Percentiles rank a stretch among this genome's conserved stretches.
phyloP scores from a whole-genome alignment of 23 tunicate species.

The Ciona savignyi region DNA sequence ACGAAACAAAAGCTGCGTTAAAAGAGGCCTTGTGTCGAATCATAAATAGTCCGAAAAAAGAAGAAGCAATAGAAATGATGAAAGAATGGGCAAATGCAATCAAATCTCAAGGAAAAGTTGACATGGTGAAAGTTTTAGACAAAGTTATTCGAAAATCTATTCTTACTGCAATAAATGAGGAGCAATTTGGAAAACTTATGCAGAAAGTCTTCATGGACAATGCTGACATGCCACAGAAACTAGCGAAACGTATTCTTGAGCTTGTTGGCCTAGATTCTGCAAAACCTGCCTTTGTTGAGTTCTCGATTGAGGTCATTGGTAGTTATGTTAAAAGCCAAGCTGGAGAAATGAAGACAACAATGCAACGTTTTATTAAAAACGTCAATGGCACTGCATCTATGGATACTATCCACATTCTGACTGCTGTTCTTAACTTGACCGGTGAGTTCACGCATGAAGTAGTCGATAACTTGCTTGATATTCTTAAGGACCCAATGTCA shows the following conservation, averaged over 20 bases:
- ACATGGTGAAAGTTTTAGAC: neutral
- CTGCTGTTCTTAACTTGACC: conserved; percentile 6
- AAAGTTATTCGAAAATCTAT: conserved; percentile 3
- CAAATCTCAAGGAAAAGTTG: neutral
- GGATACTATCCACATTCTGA: conserved; percentile 11
- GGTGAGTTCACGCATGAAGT: conserved; percentile 5
- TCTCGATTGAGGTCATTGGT: neutral
- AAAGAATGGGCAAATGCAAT: conserved; percentile 2
- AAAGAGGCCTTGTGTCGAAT: conserved; percentile 7
- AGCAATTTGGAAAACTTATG: conserved; percentile 3
- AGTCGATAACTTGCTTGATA: conserved; percentile 1
- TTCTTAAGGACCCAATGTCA: conserved; percentile 3
- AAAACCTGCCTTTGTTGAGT: neutral
- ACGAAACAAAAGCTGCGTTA: conserved; percentile 3
- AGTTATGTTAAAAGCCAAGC: conserved; percentile 10
- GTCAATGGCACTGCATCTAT: neutral
- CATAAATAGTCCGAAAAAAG: neutral
- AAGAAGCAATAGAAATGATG: conserved; percentile 11
- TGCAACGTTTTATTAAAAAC: neutral
- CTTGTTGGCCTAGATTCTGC: conserved; percentile 12
- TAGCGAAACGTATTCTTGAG: conserved; percentile 1
- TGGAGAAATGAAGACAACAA: neutral
- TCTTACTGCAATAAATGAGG: neutral
- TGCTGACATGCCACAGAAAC: neutral
- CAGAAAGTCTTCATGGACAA: conserved; percentile 4